phyloP scores from a whole-genome alignment of 2,113 vertebrate species.

The Hemiprocne comata region DNA sequence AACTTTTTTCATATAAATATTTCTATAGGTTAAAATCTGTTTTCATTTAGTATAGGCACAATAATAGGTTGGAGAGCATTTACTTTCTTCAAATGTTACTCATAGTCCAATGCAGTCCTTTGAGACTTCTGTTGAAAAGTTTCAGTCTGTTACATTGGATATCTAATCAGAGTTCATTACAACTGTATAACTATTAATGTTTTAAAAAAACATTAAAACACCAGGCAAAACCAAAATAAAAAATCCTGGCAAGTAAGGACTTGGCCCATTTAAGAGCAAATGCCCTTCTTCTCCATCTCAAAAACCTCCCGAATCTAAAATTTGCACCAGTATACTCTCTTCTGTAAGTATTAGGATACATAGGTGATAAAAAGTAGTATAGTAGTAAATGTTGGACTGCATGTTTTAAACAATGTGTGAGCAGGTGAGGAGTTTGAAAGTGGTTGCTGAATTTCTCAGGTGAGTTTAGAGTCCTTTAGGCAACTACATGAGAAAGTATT shows the following conservation, averaged over 20 bases:
- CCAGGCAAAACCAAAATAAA: not conserved
- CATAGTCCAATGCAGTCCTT: not conserved
- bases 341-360: not conserved
- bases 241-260: not conserved
- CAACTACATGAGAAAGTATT: rapidly evolving
- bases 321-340: not conserved
- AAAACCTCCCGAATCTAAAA: not conserved
- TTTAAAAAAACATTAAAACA: not conserved
- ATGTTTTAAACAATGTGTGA: not conserved
- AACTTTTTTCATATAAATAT: not conserved
- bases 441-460: not conserved
- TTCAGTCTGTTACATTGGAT: not conserved
- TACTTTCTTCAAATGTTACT: not conserved
- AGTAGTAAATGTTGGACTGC: rapidly evolving
- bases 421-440: not conserved
- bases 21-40: not conserved
- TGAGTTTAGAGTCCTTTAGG: not conserved
- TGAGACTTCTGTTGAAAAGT: not conserved
- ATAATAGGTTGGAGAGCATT: not conserved
- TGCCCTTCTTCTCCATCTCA: not conserved
- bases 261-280: not conserved
- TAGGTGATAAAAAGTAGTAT: not conserved
- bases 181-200: not conserved
- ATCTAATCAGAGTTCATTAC: not conserved
- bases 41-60: not conserved